phyloP scores from a whole-genome alignment of 2,888 invertebrate genomes.

The Rhabditophanes sp. region DNA sequence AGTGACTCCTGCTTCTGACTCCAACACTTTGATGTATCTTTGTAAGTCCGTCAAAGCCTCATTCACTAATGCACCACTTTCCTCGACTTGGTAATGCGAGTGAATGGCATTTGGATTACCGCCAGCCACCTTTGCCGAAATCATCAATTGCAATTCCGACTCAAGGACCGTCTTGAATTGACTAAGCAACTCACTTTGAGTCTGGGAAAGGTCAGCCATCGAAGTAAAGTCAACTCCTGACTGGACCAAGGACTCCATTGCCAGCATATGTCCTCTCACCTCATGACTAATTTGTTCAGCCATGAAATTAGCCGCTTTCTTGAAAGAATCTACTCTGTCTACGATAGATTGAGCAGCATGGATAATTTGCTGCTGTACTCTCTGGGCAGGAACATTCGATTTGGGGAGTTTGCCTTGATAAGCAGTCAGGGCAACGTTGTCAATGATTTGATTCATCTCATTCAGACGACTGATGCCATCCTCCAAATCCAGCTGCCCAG shows the following conservation, averaged over 20 bases:
- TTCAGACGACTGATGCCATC: slow-evolving; percentile 62
- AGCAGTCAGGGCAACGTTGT: slow-evolving; percentile 70
- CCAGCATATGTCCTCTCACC: slow-evolving; percentile 48
- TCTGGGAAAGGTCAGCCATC: slow-evolving; percentile 58
- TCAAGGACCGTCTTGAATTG: slow-evolving; percentile 86
- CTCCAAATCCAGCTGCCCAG: slow-evolving; percentile 74
- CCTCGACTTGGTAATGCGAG: slow-evolving; percentile 67
- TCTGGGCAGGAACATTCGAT: slow-evolving; percentile 20
- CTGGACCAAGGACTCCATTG: slow-evolving; percentile 66
- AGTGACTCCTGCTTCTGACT: slow-evolving; percentile 18
- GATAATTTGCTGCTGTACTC: slow-evolving; percentile 60
- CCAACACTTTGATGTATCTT: slow-evolving; percentile 43
- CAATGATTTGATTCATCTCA: slow-evolving; percentile 58
- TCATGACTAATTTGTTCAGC: slow-evolving; percentile 82
- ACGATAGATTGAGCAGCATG: slow-evolving; percentile 63
- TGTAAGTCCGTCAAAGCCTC: slow-evolving; percentile 64
- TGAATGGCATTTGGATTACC: slow-evolving; percentile 73
- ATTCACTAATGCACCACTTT: slow-evolving; percentile 60
- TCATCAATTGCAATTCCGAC: slow-evolving; percentile 62
- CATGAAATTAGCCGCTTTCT: slow-evolving; percentile 64
- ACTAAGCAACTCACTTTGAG: slow-evolving; percentile 70
- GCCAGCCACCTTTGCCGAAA: slow-evolving; percentile 66
- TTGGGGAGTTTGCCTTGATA: slow-evolving; percentile 64
- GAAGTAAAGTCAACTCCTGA: slow-evolving; percentile 55
- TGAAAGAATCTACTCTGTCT: slow-evolving; percentile 69